Evolutionary conservation across 1,140 invertebrate genomes (phyloP).

Genomic region (Drosophila kikkawai): DNA sequence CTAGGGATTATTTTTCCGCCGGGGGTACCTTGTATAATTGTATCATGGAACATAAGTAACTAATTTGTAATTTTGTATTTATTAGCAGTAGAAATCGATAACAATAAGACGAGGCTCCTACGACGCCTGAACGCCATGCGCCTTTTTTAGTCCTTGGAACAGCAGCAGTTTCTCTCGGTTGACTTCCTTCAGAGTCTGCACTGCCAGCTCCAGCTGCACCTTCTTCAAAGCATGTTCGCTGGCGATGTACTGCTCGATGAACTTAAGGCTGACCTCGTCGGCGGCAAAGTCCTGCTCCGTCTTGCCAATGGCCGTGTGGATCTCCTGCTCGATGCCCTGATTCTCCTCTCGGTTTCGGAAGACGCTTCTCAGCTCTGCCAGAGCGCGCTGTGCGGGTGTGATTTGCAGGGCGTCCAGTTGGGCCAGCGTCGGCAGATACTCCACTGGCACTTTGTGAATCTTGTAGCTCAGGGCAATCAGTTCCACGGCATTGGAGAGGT

Average conservation of each 20-base stretch:
- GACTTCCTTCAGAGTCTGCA: conserved; percentile 89
- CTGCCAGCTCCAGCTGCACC: conserved; percentile 87
- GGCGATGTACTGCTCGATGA: conserved; percentile 87
- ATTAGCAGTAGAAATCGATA: conserved; percentile 46
- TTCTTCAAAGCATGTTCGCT: conserved; percentile 87
- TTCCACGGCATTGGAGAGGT: conserved; percentile 82
- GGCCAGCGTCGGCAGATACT: conserved; percentile 68
- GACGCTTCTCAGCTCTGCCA: conserved; percentile 48
- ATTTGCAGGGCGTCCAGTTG: conserved; percentile 81
- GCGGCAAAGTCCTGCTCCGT: conserved; percentile 72
- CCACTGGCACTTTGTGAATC: conserved; percentile 76
- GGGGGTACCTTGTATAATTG: no score
- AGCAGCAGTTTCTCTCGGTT: conserved; percentile 86
- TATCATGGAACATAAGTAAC: no score
- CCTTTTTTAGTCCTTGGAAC: conserved; percentile 87
- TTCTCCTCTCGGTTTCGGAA: conserved; percentile 21
- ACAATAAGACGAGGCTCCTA: conserved; percentile 42
- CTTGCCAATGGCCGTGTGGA: conserved; percentile 78
- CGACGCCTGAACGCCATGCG: conserved; percentile 86
- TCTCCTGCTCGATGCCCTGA: conserved; percentile 66
- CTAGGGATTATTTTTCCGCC: no score
- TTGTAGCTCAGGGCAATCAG: conserved; percentile 79
- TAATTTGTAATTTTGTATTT: conserved; percentile 13
- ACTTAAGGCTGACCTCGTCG: conserved; percentile 86
- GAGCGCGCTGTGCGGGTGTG: conserved; percentile 41